phyloP scores from a whole-genome alignment of 64 coral and sea anemone genomes.

The Orbicella faveolata region DNA sequence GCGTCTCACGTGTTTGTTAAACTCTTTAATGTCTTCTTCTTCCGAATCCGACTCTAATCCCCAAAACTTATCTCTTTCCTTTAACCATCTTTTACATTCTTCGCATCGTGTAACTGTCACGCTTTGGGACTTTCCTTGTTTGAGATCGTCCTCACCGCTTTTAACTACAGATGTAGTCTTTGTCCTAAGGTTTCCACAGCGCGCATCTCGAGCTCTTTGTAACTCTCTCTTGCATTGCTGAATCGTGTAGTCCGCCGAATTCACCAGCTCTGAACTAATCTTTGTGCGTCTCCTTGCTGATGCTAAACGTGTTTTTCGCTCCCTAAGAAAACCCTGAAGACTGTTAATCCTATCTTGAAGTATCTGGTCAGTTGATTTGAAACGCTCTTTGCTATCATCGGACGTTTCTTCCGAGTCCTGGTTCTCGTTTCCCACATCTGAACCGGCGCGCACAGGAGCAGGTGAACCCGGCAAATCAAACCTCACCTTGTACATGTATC shows the following conservation, averaged over 20 bases:
- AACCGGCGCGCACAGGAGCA: background rate
- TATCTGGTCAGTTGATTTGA: background rate
- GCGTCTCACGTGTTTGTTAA: background rate
- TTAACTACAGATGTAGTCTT: background rate
- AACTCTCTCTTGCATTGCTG: background rate
- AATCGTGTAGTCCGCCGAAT: background rate
- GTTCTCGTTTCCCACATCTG: background rate
- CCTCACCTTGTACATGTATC: slow-evolving; percentile 8
- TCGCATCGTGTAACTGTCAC: background rate
- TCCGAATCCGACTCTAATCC: slow-evolving; percentile 39
- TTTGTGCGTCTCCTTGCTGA: background rate
- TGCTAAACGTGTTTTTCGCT: background rate
- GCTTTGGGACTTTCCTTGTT: background rate
- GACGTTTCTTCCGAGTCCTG: background rate
- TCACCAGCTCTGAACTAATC: background rate
- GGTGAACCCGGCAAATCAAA: slow-evolving; percentile 11
- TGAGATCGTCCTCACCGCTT: background rate
- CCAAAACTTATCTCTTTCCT: slow-evolving; percentile 30
- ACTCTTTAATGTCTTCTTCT: slow-evolving; percentile 5
- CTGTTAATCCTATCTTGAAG: background rate
- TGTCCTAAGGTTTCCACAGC: background rate
- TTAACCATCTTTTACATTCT: background rate
- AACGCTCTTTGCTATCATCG: background rate
- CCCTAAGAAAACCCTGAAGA: background rate
- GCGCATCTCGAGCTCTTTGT: background rate